Evolutionary conservation across 1,140 invertebrate species (phyloP), one percentile per base, ranked within the genome.

Genomic region (Diorhabda sublineata): DNA sequence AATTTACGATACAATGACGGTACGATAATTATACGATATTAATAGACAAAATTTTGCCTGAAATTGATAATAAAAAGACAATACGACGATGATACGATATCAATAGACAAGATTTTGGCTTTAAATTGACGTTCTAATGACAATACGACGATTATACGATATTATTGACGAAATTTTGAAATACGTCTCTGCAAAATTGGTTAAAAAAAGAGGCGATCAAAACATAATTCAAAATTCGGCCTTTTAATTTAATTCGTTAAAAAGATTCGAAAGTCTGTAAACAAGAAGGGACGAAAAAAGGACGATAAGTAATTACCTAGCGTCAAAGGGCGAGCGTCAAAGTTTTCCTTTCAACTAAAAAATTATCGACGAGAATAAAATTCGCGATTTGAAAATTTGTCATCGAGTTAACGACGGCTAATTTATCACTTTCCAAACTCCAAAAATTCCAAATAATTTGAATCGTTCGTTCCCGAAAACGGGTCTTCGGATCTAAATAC

Each of bases 241-340:
- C 47, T 52, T 52, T 52, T 52, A 52, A 52, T 52, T 52, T 52
- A 52, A 8, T 52, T 52, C 47, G n/a, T 52, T 52, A 52, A 52
- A 52, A 52, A 52, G 47, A 52, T 52, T 52, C 4, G n/a, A 52
- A 52, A 52, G 47, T 52, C 47, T 52, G 47, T 52, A 52, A 52
- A 52, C 47, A 52, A 52, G 47, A 52, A n/a, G 47, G 47, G 47
- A 6, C 6, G n/a, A 6, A n/a, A 3, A 4, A n/a, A 52, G 47
- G 47, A 6, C 4, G 47, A 52, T 52, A 52, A 52, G n/a, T 8
- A 52, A 52, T 52, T 52, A 52, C 47, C 47, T 52, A 52, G 6
- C 47, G n/a, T 52, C 47, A 52, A 52, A 52, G 47, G 47, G 4
- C 6, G n/a, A n/a, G 47, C 47, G 47, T 26, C 26, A 52, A 52